Percentiles rank a stretch among this genome's conserved stretches.
phyloP scores from a whole-genome alignment of 2,888 invertebrate genomes.

The Xestia xanthographa region DNA sequence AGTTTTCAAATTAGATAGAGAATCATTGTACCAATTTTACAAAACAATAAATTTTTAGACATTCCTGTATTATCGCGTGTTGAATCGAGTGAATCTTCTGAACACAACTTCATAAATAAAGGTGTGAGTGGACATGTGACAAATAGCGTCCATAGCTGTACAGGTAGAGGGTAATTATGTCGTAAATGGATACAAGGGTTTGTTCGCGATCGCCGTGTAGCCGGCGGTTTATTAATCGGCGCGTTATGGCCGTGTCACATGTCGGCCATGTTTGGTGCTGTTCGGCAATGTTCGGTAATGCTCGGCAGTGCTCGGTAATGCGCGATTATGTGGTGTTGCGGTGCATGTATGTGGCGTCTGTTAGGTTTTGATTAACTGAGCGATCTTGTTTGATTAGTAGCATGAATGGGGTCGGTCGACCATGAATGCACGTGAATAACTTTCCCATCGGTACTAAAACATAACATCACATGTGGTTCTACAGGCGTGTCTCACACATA shows the following conservation, averaged over 20 bases:
- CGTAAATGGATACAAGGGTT: slow-evolving; percentile 67
- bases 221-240: slow-evolving; percentile 60
- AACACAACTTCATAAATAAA: neutral
- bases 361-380: slow-evolving; percentile 30
- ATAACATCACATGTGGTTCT: neutral
- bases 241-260: slow-evolving; percentile 48
- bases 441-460: neutral
- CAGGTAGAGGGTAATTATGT: slow-evolving; percentile 64
- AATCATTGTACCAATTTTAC: neutral
- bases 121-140: slow-evolving; percentile 52
- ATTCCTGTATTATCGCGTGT: neutral
- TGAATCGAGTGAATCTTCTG: slow-evolving; percentile 46
- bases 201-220: slow-evolving; percentile 47
- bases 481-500: neutral
- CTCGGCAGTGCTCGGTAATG: slow-evolving; percentile 38
- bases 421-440: neutral
- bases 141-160: slow-evolving; percentile 52
- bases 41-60: neutral
- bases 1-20: too few relatives aligned
- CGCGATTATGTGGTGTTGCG: slow-evolving; percentile 40
- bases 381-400: slow-evolving; percentile 16
- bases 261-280: slow-evolving; percentile 22
- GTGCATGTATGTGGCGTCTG: slow-evolving; percentile 6
- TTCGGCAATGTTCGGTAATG: slow-evolving; percentile 27
- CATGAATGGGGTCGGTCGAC: too few relatives aligned